Base-by-base conservation (phyloP, 2,888 invertebrate genomes). In the Marasmarcha lunaedactyla region DNA sequence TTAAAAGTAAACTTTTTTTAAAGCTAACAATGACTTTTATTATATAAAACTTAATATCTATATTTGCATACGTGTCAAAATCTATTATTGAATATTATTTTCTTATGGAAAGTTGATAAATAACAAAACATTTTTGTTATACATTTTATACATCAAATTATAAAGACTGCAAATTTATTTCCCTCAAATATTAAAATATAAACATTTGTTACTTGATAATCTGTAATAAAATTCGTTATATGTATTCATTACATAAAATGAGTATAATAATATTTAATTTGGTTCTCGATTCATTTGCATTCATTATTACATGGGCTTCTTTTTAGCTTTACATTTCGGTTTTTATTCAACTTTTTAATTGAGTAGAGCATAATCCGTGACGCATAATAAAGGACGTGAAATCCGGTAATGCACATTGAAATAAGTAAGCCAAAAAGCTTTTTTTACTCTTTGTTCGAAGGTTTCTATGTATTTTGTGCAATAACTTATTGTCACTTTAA, bases 271-370 rank as follows among this genome's bases (percentile, higher is more conserved):
- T 30, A 30, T 30, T 30, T 30, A 30, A 30, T 30, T 30, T 30
- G 30, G 11, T n/a, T n/a, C 30, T n/a, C 30, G 30, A n/a, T n/a
- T 30, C 30, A 30, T 30, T 30, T 30, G 30, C 30, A 30, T 30
- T 30, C 11, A 7, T 30, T 11, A 30, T 30, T 30, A n/a, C 9
- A 30, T 10, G 9, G 30, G n/a, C 30, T 30, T 30, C 11, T 7
- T 7, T 11, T 4, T 3, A 30, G 30, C 30, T 30, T 30, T 30
- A 7, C 30, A 30, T 30, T 30, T 11, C 4, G 30, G 4, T 30
- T 30, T 30, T 30, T 30, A 3, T 30, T 30, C n/a, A 10, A 2
- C 11, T 4, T 30, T 30, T 30, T 30, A 30, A 30, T 30, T 30
- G 10, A 30, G n/a, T 11, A 11, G 10, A n/a, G 30, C 20, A 20